These are phyloP conservation scores for Pediacus dermestoides DNA, from an alignment of 2,888 invertebrate species.

Conservation along the genomic window DNA sequence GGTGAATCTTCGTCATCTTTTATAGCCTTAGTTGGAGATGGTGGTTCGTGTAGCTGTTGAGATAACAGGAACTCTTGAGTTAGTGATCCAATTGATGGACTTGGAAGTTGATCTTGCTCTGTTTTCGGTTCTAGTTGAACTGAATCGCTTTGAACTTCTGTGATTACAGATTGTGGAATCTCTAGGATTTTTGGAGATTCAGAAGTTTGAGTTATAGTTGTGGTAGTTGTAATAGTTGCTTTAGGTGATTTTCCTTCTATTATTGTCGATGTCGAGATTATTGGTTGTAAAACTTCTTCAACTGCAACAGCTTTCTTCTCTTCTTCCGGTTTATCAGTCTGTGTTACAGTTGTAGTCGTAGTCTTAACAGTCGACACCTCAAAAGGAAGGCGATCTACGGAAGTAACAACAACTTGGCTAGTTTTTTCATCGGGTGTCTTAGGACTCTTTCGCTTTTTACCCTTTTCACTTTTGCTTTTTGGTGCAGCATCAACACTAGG, in stretches of 20 bases:
- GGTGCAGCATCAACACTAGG: slow-evolving; percentile 37
- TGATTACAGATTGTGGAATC: too few species aligned
- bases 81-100: slow-evolving; percentile 7
- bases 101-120: too few species aligned
- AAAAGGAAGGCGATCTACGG: too few species aligned
- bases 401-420: slow-evolving; percentile 25
- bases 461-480: slow-evolving; percentile 27
- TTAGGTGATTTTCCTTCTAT: slow-evolving; percentile 9
- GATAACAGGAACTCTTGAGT: slow-evolving; percentile 24
- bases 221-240: slow-evolving; percentile 5
- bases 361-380: slow-evolving; percentile 6
- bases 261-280: slow-evolving; percentile 14
- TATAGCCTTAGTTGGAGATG: slow-evolving; percentile 1
- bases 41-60: slow-evolving; percentile 20
- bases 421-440: slow-evolving; percentile 25
- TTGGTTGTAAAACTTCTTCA: too few species aligned
- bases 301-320: slow-evolving; percentile 12
- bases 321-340: too few species aligned
- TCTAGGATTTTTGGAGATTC: not conserved
- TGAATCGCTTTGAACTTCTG: too few species aligned
- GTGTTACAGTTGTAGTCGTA: too few species aligned
- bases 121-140: slow-evolving; percentile 8
- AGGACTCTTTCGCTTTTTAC: slow-evolving; percentile 22
- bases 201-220: slow-evolving; percentile 14
- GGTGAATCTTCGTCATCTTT: slow-evolving; percentile 10